phyloP scores from a whole-genome alignment of 2,797 vertebrate species.

The Masticophis lateralis region DNA sequence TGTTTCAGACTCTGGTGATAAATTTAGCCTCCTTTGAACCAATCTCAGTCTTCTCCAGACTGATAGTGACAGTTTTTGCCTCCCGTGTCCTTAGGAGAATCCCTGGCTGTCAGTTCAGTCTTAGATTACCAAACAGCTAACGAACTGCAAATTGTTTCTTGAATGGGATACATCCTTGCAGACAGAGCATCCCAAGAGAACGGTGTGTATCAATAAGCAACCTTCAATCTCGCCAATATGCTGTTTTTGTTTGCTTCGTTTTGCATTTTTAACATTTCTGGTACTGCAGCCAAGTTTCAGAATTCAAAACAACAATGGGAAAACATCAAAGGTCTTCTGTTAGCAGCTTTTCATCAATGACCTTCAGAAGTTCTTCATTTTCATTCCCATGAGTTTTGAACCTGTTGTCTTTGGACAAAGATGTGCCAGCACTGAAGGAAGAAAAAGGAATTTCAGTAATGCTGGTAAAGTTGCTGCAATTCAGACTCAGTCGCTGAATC shows the following conservation, averaged over 20 bases:
- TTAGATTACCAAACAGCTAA: neutral
- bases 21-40: neutral
- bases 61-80: neutral
- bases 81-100: neutral
- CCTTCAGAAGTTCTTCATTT: neutral
- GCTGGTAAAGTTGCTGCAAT: neutral
- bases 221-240: neutral
- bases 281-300: neutral
- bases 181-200: neutral
- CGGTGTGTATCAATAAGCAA: neutral
- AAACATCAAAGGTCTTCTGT: constrained; percentile 4
- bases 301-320: neutral
- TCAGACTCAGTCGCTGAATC: neutral
- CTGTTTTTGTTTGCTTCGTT: neutral
- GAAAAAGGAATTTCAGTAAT: neutral
- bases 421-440: neutral
- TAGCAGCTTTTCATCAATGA: neutral
- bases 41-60: neutral
- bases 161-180: neutral
- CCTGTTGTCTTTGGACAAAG: neutral
- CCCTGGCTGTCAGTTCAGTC: neutral
- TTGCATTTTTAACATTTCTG: neutral
- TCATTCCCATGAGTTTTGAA: neutral
- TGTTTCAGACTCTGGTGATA: neutral
- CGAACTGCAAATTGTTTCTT: neutral